These are phyloP conservation scores for Choloepus hoffmanni DNA, from an alignment of 2,113 vertebrate genomes.

Conservation along the genomic window DNA sequence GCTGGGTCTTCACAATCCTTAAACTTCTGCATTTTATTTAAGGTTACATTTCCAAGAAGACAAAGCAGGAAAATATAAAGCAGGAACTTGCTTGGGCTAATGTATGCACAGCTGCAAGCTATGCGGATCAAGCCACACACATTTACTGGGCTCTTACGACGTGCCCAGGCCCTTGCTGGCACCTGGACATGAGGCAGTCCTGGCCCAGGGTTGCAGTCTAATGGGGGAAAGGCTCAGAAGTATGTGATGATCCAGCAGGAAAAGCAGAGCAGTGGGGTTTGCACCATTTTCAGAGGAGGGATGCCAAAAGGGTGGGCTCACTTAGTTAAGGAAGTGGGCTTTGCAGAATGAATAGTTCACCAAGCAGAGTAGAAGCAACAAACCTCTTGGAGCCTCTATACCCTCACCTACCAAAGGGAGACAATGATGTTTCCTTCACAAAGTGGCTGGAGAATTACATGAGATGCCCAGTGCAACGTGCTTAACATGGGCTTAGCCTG, in stretches of 20 bases:
- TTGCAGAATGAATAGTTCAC: conserved; percentile 24
- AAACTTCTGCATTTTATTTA: conserved; percentile 58
- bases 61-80: neutral
- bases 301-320: neutral
- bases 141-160: fast-evolving
- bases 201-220: neutral
- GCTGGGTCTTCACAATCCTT: neutral
- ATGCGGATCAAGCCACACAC: neutral
- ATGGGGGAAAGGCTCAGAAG: neutral
- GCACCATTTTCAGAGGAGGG: neutral
- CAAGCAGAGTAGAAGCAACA: neutral
- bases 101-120: neutral
- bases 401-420: neutral
- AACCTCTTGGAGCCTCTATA: neutral
- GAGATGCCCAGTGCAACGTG: neutral
- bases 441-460: neutral
- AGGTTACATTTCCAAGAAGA: conserved; percentile 39
- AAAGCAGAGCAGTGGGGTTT: neutral
- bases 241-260: neutral
- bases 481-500: neutral
- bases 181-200: neutral
- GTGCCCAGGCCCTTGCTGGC: neutral
- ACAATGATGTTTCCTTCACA: neutral
- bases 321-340: neutral
- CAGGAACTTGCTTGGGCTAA: neutral